Evolutionary conservation across 2,888 invertebrate species (phyloP).

Genomic region (Physocephala rufipes): DNA sequence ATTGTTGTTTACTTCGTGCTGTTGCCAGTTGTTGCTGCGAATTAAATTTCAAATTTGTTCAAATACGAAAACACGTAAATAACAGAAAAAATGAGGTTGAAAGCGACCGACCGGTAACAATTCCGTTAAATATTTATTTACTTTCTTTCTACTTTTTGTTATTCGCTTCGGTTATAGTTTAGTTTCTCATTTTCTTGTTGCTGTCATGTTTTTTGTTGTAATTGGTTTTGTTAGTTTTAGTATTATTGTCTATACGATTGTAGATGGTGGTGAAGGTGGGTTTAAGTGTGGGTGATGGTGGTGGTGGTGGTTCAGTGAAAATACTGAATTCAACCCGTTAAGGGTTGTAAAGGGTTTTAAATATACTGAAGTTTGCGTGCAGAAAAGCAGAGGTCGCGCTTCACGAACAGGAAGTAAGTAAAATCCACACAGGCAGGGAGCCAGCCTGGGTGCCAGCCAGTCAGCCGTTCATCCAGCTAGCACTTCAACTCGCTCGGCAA

Average conservation of each 20-base stretch:
- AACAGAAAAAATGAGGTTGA: conserved; percentile 3
- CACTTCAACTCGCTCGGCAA: not conserved
- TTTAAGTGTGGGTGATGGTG: conserved; percentile 12
- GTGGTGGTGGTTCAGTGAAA: conserved; percentile 13
- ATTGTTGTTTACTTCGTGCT: conserved; percentile 24
- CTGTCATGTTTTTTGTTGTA: conserved; percentile 34
- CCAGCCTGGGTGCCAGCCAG: too few species aligned
- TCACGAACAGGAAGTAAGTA: not conserved
- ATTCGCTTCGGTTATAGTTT: too few species aligned
- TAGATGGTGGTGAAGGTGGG: conserved; percentile 1
- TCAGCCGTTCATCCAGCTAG: too few species aligned
- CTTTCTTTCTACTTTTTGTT: not conserved
- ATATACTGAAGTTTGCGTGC: conserved; percentile 17
- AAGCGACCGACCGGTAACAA: conserved; percentile 11
- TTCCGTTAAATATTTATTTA: conserved; percentile 13
- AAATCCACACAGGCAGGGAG: too few species aligned
- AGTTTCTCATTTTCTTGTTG: conserved; percentile 4
- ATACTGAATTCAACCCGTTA: not conserved
- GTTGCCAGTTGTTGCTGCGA: conserved; percentile 30
- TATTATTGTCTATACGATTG: not conserved
- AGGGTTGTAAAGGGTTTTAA: not conserved
- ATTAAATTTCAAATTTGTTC: conserved; percentile 31
- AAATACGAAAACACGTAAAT: conserved; percentile 27
- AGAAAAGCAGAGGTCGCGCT: not conserved
- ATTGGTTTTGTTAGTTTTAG: conserved; percentile 16